phyloP scores from a whole-genome alignment of 1,140 invertebrate species.

The Drosophila repleta region DNA sequence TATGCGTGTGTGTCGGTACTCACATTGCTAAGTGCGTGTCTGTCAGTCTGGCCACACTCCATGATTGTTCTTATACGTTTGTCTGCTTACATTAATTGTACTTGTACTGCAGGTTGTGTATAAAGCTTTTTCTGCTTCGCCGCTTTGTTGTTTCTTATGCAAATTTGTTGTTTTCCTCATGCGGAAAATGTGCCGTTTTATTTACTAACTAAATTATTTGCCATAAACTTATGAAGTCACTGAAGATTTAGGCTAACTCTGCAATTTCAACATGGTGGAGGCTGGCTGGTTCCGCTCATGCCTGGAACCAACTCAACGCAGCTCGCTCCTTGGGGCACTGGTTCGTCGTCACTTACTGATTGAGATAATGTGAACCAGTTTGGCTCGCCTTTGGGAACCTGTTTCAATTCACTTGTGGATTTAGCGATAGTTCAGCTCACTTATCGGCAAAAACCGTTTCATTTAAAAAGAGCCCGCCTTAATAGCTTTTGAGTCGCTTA shows the following conservation, averaged over 20 bases:
- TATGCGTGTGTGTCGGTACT: conserved; percentile 3
- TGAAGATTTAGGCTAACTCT: conserved; percentile 4
- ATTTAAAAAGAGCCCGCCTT: neutral
- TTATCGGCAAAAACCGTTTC: neutral
- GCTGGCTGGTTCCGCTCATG: neutral
- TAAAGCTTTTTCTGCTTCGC: conserved; percentile 32
- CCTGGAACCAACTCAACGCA: neutral
- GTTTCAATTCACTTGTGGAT: no score
- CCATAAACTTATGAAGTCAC: conserved; percentile 7
- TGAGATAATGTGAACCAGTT: neutral
- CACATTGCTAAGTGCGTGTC: neutral
- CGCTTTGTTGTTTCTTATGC: conserved; percentile 31
- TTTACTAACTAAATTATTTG: conserved; percentile 20
- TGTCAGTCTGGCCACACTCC: conserved; percentile 26
- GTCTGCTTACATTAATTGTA: conserved; percentile 39
- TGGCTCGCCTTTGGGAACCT: no score
- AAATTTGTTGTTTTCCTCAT: conserved; percentile 31
- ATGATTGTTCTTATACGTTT: conserved; percentile 11
- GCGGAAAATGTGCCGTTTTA: conserved; percentile 42
- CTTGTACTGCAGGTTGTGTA: conserved; percentile 18
- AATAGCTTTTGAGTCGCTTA: conserved; percentile 3
- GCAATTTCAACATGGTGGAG: neutral
- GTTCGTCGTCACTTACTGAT: neutral
- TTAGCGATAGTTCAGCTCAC: neutral
- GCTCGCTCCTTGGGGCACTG: neutral